Evolutionary conservation across 2,888 invertebrate genomes (phyloP).

Genomic region (Tipula confusa): DNA sequence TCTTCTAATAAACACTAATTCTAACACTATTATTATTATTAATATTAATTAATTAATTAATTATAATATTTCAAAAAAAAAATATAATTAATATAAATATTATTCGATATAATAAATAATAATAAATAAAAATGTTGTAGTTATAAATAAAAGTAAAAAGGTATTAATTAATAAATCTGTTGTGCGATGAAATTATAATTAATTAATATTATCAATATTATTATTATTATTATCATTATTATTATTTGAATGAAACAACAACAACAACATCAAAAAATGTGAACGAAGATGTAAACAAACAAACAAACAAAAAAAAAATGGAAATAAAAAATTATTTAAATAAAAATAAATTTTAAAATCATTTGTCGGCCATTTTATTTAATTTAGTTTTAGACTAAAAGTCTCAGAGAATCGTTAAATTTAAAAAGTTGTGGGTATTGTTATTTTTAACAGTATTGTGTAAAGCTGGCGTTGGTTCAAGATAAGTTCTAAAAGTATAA

Average conservation of each 20-base stretch:
- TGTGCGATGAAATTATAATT: not conserved
- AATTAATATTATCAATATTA: no score
- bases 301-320: not conserved
- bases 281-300: no score
- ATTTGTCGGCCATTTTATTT: not conserved
- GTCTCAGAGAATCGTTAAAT: no score
- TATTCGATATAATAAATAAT: slow-evolving; percentile 16
- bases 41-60: not conserved
- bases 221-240: no score
- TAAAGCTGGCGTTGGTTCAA: no score
- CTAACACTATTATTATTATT: not conserved
- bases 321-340: not conserved
- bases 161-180: not conserved
- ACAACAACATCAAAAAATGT: not conserved
- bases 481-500: no score
- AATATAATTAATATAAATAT: not conserved
- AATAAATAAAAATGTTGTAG: not conserved
- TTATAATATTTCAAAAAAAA: not conserved
- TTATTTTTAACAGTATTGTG: no score
- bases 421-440: no score
- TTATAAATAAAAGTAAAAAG: not conserved
- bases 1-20: no score
- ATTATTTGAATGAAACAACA: not conserved
- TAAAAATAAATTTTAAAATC: slow-evolving; percentile 15
- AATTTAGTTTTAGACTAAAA: no score